phyloP scores from a whole-genome alignment of 2,113 vertebrate genomes.

The rabbit (Oryctolagus cuniculus) region mOryCun1.1 NC_091443.1:100814001-100814500 shows the following conservation, averaged over 20 bases:
- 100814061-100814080: neutral
- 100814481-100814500: conserved; percentile 3
- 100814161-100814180: too few species aligned
- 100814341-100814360: neutral
- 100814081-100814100: neutral
- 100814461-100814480: conserved; percentile 2
- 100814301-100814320: neutral
- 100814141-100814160: too few species aligned
- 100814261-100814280: neutral
- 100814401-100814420: neutral
- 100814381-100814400: neutral
- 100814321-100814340: neutral
- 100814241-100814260: neutral
- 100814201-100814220: too few species aligned
- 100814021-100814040: conserved; percentile 30
- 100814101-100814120: neutral
- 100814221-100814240: too few species aligned
- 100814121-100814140: neutral
- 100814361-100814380: neutral
- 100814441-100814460: neutral
- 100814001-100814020: neutral
- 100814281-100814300: neutral
- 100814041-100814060: neutral
- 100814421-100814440: neutral
- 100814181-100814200: too few species aligned